Conservation (phyloP, 2,797 vertebrate species). For the Tragelaphus oryx region DNA sequence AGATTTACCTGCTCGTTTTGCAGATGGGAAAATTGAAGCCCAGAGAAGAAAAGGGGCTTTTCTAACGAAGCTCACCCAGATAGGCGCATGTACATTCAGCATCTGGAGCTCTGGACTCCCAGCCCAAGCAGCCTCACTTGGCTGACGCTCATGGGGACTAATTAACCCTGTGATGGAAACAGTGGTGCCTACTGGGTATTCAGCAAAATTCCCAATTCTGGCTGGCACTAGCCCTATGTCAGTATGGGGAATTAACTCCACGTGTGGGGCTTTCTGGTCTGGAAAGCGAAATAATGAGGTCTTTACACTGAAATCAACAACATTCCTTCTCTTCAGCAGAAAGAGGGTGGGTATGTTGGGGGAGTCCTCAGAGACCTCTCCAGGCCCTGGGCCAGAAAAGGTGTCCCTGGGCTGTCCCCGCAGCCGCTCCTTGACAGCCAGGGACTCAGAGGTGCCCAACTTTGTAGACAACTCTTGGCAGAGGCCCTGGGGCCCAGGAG, state of each 20-base stretch:
- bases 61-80: neutral
- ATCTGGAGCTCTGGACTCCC: neutral
- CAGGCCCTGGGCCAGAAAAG: neutral
- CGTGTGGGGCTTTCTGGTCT: conserved; percentile 30
- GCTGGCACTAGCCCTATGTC: conserved; percentile 15
- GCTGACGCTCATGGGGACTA: conserved; percentile 71
- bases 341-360: neutral
- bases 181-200: conserved; percentile 73
- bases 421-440: neutral
- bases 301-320: conserved; percentile 31
- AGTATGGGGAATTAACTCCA: conserved; percentile 32
- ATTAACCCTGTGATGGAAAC: conserved; percentile 78
- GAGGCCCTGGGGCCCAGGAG: neutral
- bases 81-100: neutral
- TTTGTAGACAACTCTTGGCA: neutral
- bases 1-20: conserved; percentile 9
- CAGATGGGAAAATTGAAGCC: conserved; percentile 49
- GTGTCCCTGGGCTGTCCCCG: neutral
- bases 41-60: neutral
- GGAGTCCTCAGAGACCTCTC: neutral
- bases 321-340: neutral
- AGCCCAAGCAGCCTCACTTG: conserved; percentile 1
- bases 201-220: conserved; percentile 64
- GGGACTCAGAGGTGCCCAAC: neutral
- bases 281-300: conserved; percentile 41